A percentile compares a stretch with the other conserved stretches of the same genome.
phyloP scores from a whole-genome alignment of 1,140 invertebrate species.

The Leptinotarsa defecta region DNA sequence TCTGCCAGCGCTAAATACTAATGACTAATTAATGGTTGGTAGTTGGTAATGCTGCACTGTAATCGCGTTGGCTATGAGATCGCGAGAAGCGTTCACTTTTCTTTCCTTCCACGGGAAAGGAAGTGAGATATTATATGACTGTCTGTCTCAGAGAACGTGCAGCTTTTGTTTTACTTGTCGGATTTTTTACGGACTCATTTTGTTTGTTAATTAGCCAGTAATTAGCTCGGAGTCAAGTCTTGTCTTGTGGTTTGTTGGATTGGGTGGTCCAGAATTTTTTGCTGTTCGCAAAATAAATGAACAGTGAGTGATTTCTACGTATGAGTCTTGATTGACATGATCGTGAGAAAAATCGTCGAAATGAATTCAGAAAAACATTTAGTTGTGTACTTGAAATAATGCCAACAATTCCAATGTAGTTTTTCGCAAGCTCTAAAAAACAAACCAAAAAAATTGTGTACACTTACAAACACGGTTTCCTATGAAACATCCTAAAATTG shows the following conservation, averaged over 20 bases:
- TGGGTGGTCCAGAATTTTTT: conserved; percentile 23
- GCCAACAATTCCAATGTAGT: no score
- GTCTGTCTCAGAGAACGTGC: conserved; percentile 23
- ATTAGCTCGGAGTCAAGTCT: conserved; percentile 20
- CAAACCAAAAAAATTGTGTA: no score
- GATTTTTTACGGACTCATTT: conserved; percentile 22
- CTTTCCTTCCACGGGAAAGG: conserved; percentile 1
- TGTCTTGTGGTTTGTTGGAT: conserved; percentile 18
- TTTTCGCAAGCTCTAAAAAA: no score
- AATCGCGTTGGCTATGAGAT: not conserved
- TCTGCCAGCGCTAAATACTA: conserved; percentile 13
- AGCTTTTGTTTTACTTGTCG: conserved; percentile 24
- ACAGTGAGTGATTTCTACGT: not conserved
- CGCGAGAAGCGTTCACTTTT: conserved; percentile 4
- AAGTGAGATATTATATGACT: conserved; percentile 28
- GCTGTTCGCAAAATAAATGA: not conserved
- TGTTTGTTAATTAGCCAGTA: conserved; percentile 26
- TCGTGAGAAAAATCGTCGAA: not conserved
- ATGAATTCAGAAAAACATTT: no score
- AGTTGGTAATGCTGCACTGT: not conserved
- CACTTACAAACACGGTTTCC: no score
- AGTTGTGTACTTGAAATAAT: no score
- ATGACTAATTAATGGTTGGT: conserved; percentile 18
- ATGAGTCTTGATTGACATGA: not conserved
- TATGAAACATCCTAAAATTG: no score